A percentile compares a stretch with the other conserved stretches of the same genome.
Evolutionary conservation across 1,140 invertebrate species (phyloP).

Genomic region (Meloidogyne exigua): DNA sequence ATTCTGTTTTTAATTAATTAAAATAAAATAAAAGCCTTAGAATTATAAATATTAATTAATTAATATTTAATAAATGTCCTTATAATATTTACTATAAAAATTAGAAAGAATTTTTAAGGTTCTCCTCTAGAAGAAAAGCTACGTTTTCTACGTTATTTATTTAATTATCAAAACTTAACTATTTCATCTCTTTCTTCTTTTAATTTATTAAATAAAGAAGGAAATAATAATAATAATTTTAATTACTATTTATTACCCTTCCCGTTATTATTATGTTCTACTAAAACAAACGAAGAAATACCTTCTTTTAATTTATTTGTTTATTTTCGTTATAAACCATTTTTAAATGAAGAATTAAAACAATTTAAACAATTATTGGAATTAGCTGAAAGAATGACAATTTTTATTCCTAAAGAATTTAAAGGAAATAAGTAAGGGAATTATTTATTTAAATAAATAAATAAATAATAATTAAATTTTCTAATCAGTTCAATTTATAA

Average conservation of each 20-base stretch:
- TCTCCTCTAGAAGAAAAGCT: constrained; percentile 16
- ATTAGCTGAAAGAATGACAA: not conserved
- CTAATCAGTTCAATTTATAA: not conserved
- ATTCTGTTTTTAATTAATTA: not conserved
- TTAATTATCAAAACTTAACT: not conserved
- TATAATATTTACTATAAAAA: too few species aligned
- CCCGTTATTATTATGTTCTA: not conserved
- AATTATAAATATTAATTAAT: too few species aligned
- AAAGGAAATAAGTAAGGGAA: not conserved
- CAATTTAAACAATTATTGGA: not conserved
- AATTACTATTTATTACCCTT: not conserved
- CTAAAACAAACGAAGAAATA: not conserved
- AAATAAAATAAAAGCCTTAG: too few species aligned
- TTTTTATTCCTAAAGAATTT: not conserved
- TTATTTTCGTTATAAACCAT: not conserved
- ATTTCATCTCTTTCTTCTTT: not conserved
- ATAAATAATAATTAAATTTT: not conserved
- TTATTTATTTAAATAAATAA: not conserved
- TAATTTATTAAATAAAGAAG: not conserved
- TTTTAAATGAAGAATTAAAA: not conserved
- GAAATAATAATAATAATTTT: not conserved
- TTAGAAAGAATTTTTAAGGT: too few species aligned
- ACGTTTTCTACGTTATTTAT: constrained; percentile 9
- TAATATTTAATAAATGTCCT: too few species aligned
- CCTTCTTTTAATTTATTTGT: constrained; percentile 21